Percentiles rank a stretch among this genome's conserved stretches.
Evolutionary conservation across 2,888 invertebrate genomes (phyloP).

Genomic region (Stenotaenia linearis): DNA sequence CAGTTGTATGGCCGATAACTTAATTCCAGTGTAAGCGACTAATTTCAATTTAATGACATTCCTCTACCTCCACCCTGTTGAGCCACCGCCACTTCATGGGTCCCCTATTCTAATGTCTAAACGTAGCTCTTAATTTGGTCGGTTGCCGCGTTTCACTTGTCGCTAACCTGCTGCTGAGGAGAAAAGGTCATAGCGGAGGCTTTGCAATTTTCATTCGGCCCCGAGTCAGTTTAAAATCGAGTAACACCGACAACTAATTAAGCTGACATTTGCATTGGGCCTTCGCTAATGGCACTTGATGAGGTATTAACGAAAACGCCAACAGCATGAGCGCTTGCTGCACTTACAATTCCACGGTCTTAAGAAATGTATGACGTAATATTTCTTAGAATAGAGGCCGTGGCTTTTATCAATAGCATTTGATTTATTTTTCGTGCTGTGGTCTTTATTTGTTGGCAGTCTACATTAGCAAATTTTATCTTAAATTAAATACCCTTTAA

Average conservation of each 20-base stretch:
- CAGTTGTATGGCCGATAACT: not conserved
- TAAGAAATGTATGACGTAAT: no score
- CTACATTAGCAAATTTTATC: no score
- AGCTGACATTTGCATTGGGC: slow-evolving; percentile 27
- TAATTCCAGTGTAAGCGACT: not conserved
- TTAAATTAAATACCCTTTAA: no score
- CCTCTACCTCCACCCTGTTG: not conserved
- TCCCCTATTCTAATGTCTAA: not conserved
- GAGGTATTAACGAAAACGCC: slow-evolving; percentile 28
- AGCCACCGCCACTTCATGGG: not conserved
- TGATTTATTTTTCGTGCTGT: no score
- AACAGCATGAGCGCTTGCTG: not conserved
- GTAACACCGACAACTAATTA: slow-evolving; percentile 27
- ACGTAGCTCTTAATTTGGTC: slow-evolving; percentile 5
- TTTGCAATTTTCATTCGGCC: slow-evolving; percentile 27
- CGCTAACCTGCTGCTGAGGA: not conserved
- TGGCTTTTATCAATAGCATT: no score
- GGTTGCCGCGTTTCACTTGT: not conserved
- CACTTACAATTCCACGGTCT: no score
- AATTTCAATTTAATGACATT: slow-evolving; percentile 9
- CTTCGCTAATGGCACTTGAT: slow-evolving; percentile 27
- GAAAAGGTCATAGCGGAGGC: not conserved
- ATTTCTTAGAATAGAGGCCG: no score
- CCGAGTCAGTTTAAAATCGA: slow-evolving; percentile 24
- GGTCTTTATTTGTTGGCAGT: no score